Evolutionary conservation across 2,888 invertebrate species (phyloP), one percentile per base, ranked within the genome.

Genomic region (Antheraea yamamai): DNA sequence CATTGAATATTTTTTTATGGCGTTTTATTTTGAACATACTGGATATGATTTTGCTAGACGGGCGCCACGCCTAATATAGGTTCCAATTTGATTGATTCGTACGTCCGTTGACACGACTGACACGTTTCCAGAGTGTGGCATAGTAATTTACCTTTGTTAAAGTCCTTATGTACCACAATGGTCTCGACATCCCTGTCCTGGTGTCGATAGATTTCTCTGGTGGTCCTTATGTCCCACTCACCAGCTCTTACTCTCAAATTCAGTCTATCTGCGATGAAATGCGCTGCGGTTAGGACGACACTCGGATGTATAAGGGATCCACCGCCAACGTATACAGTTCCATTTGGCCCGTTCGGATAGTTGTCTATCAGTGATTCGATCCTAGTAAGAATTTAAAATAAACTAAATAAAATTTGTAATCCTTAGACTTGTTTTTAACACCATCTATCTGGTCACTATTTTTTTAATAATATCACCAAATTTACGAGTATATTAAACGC

Each of bases 161-260:
- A 97, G 66, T 96, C 91, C 51, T 96, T 95, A 82, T 98, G 97
- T 0, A 95, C 85, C 0, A 96, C 87, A 0, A 96, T 89, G 12
- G 92, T 92, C 0, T 87, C 85, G 0, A 97, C 97, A 8, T 94
- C 91, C 6, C 97, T 93, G 84, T 98, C 97, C 83, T 97, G 97
- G 86, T 97, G 96, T 0, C 96, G 96, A 77, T 95, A 96, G 0
- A 96, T 93, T 85, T 98, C 98, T 73, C 95, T 95, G 61, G 95
- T 96, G 0, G 96, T 96, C 87, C 97, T 97, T 0, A 97, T 97
- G 89, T 98, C 97, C 97, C 98, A 98, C 91, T 98, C 98, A 0
- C 98, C 98, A 0, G 97, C 96, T 0, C 98, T 95, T 3, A 97
- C 92, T 64, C 88, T 84, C 6, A 95, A 82, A 66, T 82, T 74